Conservation (phyloP, 2,113 vertebrate genomes). For the Nansenia antarctica region DNA sequence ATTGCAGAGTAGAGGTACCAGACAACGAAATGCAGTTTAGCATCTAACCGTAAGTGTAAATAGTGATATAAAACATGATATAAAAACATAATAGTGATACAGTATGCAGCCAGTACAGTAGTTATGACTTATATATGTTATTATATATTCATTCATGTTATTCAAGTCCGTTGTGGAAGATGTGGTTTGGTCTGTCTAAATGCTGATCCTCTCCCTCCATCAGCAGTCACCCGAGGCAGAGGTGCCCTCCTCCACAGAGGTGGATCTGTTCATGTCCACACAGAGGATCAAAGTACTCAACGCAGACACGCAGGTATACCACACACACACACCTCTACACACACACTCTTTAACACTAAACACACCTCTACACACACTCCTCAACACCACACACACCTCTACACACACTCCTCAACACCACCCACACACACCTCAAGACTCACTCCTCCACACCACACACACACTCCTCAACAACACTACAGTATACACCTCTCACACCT, state of each 20-base stretch:
- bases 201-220: background rate
- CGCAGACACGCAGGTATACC: slow-evolving; percentile 90
- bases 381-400: background rate
- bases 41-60: no score
- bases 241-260: slow-evolving; percentile 85
- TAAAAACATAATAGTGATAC: no score
- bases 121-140: background rate
- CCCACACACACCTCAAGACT: background rate
- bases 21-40: no score
- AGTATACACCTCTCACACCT: background rate
- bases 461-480: background rate
- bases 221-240: slow-evolving; percentile 85
- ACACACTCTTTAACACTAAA: background rate
- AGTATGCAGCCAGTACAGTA: no score
- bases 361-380: background rate
- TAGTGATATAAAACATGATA: no score
- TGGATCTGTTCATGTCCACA: slow-evolving; percentile 97
- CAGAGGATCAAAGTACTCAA: slow-evolving; percentile 99
- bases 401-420: background rate
- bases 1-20: no score
- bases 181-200: background rate
- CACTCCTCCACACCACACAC: no score
- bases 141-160: background rate
- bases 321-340: background rate
- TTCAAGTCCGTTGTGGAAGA: background rate